A percentile compares a stretch with the other conserved stretches of the same genome.
These are phyloP conservation scores for Eriosoma lanigerum DNA, from an alignment of 1,140 invertebrate genomes.

Conservation along the genomic window DNA sequence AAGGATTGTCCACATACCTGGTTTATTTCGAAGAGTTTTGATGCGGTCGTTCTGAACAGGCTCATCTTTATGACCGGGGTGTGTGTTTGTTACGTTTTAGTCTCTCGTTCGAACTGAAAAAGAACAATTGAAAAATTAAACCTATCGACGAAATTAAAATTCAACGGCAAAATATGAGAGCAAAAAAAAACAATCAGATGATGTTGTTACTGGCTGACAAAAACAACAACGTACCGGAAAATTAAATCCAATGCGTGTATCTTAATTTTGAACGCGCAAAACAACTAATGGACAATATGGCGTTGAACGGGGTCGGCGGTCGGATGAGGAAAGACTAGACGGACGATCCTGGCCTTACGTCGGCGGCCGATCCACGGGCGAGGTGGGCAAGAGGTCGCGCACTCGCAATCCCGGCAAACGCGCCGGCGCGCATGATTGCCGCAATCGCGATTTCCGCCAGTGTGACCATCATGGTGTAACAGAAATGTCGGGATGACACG, in stretches of 20 bases:
- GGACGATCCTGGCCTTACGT: neutral
- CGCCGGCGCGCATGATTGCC: neutral
- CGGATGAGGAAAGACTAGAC: conserved; percentile 10
- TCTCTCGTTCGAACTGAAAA: neutral
- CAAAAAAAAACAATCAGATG: too few species aligned
- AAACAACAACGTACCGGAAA: neutral
- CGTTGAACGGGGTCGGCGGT: neutral
- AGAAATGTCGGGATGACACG: conserved; percentile 8
- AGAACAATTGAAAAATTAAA: neutral
- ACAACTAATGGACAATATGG: neutral
- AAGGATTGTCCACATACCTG: too few species aligned
- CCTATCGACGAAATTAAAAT: too few species aligned
- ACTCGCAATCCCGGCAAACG: neutral
- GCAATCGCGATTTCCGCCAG: neutral
- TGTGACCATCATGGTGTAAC: neutral
- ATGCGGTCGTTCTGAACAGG: conserved; percentile 45
- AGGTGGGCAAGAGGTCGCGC: neutral
- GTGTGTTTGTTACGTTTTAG: too few species aligned
- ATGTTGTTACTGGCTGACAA: too few species aligned
- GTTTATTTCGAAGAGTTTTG: conserved; percentile 44
- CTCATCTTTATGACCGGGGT: conserved; percentile 21
- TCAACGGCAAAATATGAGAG: too few species aligned
- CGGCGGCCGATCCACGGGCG: neutral
- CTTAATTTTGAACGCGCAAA: neutral
- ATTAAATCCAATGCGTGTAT: neutral